Conservation (phyloP, 1,140 invertebrate species). For the Marisa cornuarietis region DNA sequence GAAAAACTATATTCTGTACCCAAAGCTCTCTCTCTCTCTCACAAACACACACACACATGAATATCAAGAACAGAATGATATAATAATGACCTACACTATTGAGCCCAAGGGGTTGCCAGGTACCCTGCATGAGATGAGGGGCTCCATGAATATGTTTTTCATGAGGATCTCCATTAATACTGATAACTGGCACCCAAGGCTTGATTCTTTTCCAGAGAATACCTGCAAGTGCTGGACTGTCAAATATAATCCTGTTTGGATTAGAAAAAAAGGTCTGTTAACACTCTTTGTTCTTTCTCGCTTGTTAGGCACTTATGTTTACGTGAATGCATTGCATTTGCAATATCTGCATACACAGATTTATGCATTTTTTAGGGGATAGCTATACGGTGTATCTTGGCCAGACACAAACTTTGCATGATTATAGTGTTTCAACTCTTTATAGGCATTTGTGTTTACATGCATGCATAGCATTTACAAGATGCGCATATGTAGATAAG, state of each 20-base stretch:
- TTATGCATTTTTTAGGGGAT: not conserved
- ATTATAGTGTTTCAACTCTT: not conserved
- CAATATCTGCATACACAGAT: not conserved
- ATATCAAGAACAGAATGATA: too few species aligned
- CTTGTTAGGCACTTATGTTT: not conserved
- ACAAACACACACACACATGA: too few species aligned
- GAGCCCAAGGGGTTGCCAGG: slow-evolving; percentile 37
- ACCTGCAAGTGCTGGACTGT: slow-evolving; percentile 29
- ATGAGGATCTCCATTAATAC: slow-evolving; percentile 32
- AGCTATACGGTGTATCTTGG: not conserved
- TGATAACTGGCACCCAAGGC: slow-evolving; percentile 30
- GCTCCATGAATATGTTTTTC: slow-evolving; percentile 43
- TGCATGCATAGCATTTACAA: too few species aligned
- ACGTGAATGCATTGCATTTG: not conserved
- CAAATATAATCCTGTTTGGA: slow-evolving; percentile 32
- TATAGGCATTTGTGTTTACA: too few species aligned
- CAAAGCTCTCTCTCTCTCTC: too few species aligned
- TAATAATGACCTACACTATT: slow-evolving; percentile 33
- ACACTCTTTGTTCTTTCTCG: not conserved
- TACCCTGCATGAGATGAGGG: slow-evolving; percentile 35
- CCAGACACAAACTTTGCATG: not conserved
- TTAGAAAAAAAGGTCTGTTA: slow-evolving; percentile 4
- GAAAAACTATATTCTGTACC: too few species aligned
- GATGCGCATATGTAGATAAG: not conserved
- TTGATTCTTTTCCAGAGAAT: slow-evolving; percentile 38